Percentiles rank a stretch among this genome's conserved stretches.
Evolutionary conservation across 2,113 vertebrate species (phyloP).

Genomic region (Nyctereutes procyonoides): DNA sequence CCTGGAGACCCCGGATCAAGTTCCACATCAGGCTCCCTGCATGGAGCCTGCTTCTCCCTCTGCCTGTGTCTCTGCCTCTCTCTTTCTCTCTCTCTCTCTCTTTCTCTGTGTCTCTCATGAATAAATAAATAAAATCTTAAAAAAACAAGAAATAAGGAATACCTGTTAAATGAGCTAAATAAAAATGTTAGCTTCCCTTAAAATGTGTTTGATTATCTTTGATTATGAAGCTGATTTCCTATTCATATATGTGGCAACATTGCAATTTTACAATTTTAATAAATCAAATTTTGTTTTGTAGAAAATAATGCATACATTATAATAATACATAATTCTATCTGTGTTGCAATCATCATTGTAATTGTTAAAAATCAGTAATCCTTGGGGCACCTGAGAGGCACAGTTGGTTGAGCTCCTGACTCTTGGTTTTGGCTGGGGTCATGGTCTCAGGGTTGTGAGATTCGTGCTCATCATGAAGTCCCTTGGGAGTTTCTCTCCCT

Average conservation of each 20-base stretch:
- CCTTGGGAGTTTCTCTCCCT: not conserved
- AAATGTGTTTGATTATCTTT: slow-evolving; percentile 10
- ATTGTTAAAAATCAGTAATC: not conserved
- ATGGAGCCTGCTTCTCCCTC: not conserved
- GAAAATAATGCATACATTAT: not conserved
- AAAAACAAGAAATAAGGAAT: not conserved
- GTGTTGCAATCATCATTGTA: not conserved
- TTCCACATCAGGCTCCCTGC: not conserved
- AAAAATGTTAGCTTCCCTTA: not conserved
- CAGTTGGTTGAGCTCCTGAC: not conserved
- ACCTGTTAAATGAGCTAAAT: not conserved
- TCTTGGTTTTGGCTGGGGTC: not conserved
- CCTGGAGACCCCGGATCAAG: not conserved
- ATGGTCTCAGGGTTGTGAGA: not conserved
- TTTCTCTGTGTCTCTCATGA: not conserved
- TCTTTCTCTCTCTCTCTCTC: not conserved
- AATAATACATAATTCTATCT: not conserved
- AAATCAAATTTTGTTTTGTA: not conserved
- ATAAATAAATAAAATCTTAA: not conserved
- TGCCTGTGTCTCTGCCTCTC: not conserved
- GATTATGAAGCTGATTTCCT: not conserved
- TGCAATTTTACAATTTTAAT: not conserved
- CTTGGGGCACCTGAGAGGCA: not conserved
- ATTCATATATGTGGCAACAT: not conserved
- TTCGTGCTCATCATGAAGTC: not conserved